Percentiles rank a stretch among this genome's conserved stretches.
Evolutionary conservation across 2,888 invertebrate species (phyloP).

Genomic region (Lordiphosa andalusiaca): DNA sequence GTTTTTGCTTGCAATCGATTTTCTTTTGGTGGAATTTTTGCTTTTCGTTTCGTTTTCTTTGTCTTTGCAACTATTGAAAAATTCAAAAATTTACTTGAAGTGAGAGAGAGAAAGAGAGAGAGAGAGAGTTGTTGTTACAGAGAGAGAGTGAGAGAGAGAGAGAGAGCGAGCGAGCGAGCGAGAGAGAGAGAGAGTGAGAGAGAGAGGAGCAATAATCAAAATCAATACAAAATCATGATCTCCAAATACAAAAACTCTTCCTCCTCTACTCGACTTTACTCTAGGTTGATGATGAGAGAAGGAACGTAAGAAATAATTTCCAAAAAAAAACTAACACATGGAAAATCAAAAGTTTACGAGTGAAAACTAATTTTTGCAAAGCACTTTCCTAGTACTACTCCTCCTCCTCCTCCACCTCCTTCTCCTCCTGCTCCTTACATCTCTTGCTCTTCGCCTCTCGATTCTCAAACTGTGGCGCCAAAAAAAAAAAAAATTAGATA

Average conservation of each 20-base stretch:
- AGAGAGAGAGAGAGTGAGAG: constrained; percentile 28
- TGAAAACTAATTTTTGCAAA: constrained; percentile 19
- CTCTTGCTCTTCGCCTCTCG: constrained; percentile 31
- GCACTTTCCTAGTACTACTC: constrained; percentile 10
- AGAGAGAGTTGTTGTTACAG: constrained; percentile 10
- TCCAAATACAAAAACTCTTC: too few relatives aligned
- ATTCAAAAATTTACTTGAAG: constrained; percentile 24
- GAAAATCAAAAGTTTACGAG: constrained; percentile 18
- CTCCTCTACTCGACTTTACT: too few relatives aligned
- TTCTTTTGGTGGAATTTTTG: constrained; percentile 37
- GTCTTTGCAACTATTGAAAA: constrained; percentile 39
- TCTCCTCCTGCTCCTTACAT: constrained; percentile 8
- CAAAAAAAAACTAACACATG: too few relatives aligned
- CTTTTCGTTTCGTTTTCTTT: constrained; percentile 69
- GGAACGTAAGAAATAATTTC: neutral
- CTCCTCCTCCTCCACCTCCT: constrained; percentile 5
- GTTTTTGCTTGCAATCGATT: constrained; percentile 68
- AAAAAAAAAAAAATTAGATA: constrained; percentile 19
- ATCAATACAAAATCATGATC: too few relatives aligned
- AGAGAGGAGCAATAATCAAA: constrained; percentile 7
- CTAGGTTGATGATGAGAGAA: too few relatives aligned
- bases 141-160: constrained; percentile 6
- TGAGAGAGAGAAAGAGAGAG: constrained; percentile 21
- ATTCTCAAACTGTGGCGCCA: constrained; percentile 23
- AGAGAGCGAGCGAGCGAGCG: constrained; percentile 10